These are phyloP conservation scores for Tinamus major DNA, from an alignment of 2,797 vertebrate genomes.

Conservation along the genomic window DNA sequence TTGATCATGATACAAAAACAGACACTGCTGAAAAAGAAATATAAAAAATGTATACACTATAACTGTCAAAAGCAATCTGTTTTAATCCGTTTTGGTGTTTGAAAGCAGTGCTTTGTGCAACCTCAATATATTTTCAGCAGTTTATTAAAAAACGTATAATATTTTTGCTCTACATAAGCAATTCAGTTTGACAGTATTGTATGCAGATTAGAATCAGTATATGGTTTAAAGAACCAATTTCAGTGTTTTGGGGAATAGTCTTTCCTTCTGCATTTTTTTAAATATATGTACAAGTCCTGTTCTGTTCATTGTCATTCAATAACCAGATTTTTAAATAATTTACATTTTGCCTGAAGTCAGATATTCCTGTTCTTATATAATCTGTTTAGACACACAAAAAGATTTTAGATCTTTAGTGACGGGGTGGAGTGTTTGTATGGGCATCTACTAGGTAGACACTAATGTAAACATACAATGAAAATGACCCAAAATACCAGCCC, in stretches of 20 bases:
- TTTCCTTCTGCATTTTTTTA: neutral
- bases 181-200: neutral
- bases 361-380: constrained; percentile 28
- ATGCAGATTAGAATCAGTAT: neutral
- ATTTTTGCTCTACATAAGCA: neutral
- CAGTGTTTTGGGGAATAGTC: neutral
- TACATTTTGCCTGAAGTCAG: constrained; percentile 30
- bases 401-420: neutral
- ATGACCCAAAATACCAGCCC: neutral
- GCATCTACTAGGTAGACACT: neutral
- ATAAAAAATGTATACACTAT: neutral
- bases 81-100: neutral
- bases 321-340: constrained; percentile 37
- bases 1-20: accelerated
- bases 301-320: neutral
- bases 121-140: neutral
- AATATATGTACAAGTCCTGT: neutral
- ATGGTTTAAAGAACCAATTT: neutral
- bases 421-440: neutral
- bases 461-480: neutral
- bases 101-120: neutral
- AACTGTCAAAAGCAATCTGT: neutral
- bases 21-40: neutral
- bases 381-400: neutral
- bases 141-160: neutral